Percentiles rank a stretch among this genome's conserved stretches.
These are phyloP conservation scores for Fistularia tabacaria DNA, from an alignment of 2,797 vertebrate genomes.

Conservation along the genomic window DNA sequence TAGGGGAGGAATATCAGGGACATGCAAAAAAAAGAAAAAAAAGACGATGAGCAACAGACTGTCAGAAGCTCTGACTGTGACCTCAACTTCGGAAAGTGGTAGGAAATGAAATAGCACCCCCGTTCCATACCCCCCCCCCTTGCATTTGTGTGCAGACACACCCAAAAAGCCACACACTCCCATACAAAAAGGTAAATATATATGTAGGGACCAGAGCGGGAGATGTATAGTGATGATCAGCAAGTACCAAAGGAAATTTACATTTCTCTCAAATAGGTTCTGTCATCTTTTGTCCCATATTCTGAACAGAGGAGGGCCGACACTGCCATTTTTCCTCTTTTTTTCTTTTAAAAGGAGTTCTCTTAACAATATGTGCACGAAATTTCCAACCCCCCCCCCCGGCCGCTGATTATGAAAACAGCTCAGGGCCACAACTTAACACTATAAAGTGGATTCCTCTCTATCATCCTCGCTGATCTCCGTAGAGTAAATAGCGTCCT, in stretches of 20 bases:
- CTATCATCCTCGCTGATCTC: constrained; percentile 60
- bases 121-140: constrained; percentile 5
- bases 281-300: constrained; percentile 57
- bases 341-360: constrained; percentile 29
- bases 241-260: constrained; percentile 30
- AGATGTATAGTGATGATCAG: constrained; percentile 46
- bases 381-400: constrained; percentile 44
- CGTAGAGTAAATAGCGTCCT: constrained; percentile 59
- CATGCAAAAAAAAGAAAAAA: too few species aligned
- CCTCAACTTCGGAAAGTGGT: too few species aligned
- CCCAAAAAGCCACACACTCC: constrained; percentile 12
- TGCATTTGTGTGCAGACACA: constrained; percentile 14
- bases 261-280: constrained; percentile 65
- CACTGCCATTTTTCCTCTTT: background rate
- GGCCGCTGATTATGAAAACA: constrained; percentile 58
- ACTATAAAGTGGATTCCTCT: constrained; percentile 59
- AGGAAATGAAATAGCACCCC: too few species aligned
- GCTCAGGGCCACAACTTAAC: constrained; percentile 59
- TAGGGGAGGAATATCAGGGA: too few species aligned
- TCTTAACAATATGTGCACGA: constrained; percentile 25
- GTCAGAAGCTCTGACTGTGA: too few species aligned
- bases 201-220: constrained; percentile 13
- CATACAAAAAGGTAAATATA: constrained; percentile 6
- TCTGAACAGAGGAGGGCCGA: constrained; percentile 47
- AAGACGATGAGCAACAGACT: too few species aligned